Evolutionary conservation across 2,113 vertebrate species (phyloP), one percentile per base, ranked within the genome.

Genomic region (Melospiza melodia): DNA sequence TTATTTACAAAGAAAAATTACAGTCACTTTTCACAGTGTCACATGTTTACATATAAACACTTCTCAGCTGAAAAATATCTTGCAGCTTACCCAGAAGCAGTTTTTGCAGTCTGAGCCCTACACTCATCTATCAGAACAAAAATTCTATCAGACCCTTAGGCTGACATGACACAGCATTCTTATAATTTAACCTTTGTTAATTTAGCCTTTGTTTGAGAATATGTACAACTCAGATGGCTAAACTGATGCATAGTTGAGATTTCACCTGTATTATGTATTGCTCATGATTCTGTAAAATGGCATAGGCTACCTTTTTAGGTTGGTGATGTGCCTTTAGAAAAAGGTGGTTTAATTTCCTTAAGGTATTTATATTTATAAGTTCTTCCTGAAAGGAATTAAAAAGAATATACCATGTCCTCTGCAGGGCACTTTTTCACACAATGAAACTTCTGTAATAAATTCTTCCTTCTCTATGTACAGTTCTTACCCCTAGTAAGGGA

Each of bases 1-100:
- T 93, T 93, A 96, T 95, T 95, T 92, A 97, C 95, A 94, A 87
- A 82, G 76, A 86, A 86, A 89, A 94, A 94, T 91, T 82, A 86
- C 90, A 95, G 73, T 76, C 41, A 68, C 66, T 92, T 95, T 92
- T 92, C 90, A 95, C 30, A 93, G 68, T 92, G 88, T 79, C 86
- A 86, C 76, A 89, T 81, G 79, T 96, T 96, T 94, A 93, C 54
- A 90, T 55, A n/a, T 46, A 92, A 81, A 86, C 88, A 92, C 48
- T 96, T 80, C 82, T 92, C 92, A 94, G 65, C 9, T 94, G 92
- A 86, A 90, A 96, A 93, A 96, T 72, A 94, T 49, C 90, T 92
- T 72, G 46, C 90, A 92, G 86, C 80, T 92, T 90, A 90, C 76
- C 90, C 94, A 97, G 80, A 95, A 49, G 88, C 83, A 92, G 52